Evolutionary conservation across 2,888 invertebrate genomes (phyloP).

Genomic region (Euzetes globulus): DNA sequence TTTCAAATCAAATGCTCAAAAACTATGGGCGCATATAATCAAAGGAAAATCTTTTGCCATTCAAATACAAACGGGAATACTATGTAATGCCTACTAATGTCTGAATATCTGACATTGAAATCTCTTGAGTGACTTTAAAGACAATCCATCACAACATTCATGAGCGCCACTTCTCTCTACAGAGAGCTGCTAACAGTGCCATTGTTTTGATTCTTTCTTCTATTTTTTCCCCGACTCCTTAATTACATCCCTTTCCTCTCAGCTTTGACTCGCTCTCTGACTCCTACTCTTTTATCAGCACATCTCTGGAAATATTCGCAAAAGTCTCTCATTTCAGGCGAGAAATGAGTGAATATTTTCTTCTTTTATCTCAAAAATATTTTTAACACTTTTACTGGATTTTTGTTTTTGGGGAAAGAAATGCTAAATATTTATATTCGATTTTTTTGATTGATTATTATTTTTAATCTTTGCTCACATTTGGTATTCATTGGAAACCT

Average conservation of each 20-base stretch:
- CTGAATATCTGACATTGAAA: constrained; percentile 5
- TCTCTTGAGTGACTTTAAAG: constrained; percentile 17
- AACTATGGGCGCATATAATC: constrained; percentile 2
- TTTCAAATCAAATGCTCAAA: background rate
- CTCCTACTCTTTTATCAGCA: background rate
- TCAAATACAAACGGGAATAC: background rate
- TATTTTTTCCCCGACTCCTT: background rate
- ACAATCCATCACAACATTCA: constrained; percentile 8
- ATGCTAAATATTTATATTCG: background rate
- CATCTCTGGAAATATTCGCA: background rate
- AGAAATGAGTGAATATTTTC: background rate
- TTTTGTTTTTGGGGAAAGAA: background rate
- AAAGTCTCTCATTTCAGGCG: background rate
- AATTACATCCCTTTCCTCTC: constrained; percentile 14
- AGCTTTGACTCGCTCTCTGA: background rate
- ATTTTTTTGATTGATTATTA: constrained; percentile 5
- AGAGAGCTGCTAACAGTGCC: background rate
- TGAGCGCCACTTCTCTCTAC: background rate
- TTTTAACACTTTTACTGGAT: background rate
- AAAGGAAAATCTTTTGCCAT: background rate
- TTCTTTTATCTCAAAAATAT: no score
- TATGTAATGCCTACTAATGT: background rate
- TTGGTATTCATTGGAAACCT: no score
- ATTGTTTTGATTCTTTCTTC: background rate
- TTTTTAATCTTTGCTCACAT: background rate